phyloP scores from a whole-genome alignment of 64 coral and sea anemone genomes.

The Catalaphyllia jardinei region DNA sequence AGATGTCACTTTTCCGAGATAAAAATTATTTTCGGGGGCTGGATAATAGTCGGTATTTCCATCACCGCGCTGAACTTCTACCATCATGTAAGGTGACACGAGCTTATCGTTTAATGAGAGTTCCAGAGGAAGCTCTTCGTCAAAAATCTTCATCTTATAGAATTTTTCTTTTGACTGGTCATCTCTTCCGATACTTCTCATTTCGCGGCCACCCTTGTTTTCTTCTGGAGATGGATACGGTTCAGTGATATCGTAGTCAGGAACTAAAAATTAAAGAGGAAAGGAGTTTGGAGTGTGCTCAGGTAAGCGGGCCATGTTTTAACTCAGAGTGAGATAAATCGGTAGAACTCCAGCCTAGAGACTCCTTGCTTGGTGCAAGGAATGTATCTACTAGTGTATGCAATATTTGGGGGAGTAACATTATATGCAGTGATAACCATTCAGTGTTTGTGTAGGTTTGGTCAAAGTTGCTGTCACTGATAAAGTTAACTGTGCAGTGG shows the following conservation, averaged over 20 bases:
- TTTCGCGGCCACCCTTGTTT: neutral
- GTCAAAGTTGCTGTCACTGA: too few species aligned
- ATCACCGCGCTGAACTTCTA: constrained; percentile 16
- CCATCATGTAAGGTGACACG: constrained; percentile 10
- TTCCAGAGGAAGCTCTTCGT: neutral
- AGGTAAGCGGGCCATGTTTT: neutral
- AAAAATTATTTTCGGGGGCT: constrained; percentile 10
- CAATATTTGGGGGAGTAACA: too few species aligned
- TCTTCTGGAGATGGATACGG: neutral
- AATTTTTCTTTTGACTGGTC: neutral
- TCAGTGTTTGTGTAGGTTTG: too few species aligned
- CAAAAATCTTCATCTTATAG: constrained; percentile 15
- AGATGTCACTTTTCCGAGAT: constrained; percentile 11
- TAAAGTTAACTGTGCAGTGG: too few species aligned
- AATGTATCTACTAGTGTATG: too few species aligned
- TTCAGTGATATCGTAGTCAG: constrained; percentile 17
- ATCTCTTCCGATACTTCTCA: neutral
- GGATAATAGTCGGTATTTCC: neutral
- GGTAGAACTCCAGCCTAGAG: too few species aligned
- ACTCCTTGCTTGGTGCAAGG: too few species aligned
- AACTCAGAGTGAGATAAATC: too few species aligned
- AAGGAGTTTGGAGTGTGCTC: neutral
- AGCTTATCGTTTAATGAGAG: neutral
- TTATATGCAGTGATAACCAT: too few species aligned
- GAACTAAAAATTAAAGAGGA: neutral